Base-by-base conservation (phyloP, 2,888 invertebrate species). In the Podabrus alpinus region DNA sequence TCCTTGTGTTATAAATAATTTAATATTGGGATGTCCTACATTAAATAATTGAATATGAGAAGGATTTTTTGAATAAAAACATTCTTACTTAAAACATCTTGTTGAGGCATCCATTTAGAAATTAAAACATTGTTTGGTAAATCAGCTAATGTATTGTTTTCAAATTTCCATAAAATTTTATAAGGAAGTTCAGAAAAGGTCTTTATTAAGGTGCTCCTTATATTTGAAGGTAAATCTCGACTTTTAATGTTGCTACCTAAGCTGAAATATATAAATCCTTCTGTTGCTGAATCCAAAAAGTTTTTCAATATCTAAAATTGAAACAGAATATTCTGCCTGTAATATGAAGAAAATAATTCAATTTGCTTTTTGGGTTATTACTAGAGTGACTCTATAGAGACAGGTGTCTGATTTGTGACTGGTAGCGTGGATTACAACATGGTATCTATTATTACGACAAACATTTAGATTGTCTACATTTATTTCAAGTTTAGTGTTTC, bases 121-220 rank as follows among this genome's bases (percentile, higher is more conserved):
- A 88, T 81, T 72, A 82, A 80, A 1, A 89, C 86, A 80, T 89
- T 89, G 9, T 81, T 74, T 0, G 86, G 84, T 75, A 84, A 80
- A 21, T 80, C 81, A 3, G 81, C 80, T 25, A 86, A 66, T 15
- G 80, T 66, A 16, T 86, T 86, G 1, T 11, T 2, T 19, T 88
- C 88, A 81, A 84, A 87, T 81, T 88, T 89, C 88, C 88, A 88
- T 3, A 89, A 74, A 16, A 89, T 82, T 70, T 84, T 85, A 75
- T 87, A 87, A 2, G 87, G 86, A n/a, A 88, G 75, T 75, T 85
- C 81, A 0, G 84, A 73, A 73, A 89, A 87, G 7, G 85, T 85
- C 15, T 82, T 80, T 9, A 87, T 19, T 15, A 88, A 80, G 7
- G 80, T 81, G 15, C 84, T 77, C 3, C 83, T 66, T 15, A 82